These are phyloP conservation scores for Hypselothyrea guttata DNA, from an alignment of 2,888 invertebrate genomes.

Conservation along the genomic window DNA sequence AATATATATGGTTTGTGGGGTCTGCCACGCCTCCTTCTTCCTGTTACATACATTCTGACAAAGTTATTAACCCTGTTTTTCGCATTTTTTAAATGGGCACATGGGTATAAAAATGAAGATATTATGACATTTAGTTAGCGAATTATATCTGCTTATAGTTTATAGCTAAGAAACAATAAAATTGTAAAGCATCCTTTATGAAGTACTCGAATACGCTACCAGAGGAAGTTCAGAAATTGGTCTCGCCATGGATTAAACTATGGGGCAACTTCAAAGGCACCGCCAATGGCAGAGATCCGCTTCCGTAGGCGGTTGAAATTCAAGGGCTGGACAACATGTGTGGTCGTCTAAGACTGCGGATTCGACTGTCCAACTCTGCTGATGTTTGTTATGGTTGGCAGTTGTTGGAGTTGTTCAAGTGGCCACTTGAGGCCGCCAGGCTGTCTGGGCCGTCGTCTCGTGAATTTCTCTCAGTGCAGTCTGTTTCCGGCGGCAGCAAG, in stretches of 20 bases:
- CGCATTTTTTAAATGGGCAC: no score
- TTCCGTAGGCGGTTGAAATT: constrained; percentile 38
- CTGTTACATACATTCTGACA: no score
- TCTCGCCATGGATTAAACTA: constrained; percentile 1
- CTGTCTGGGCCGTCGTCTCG: constrained; percentile 55
- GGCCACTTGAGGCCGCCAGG: constrained; percentile 72
- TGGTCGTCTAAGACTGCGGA: constrained; percentile 34
- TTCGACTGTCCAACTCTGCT: background rate
- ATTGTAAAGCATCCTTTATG: no score
- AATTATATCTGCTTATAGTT: no score
- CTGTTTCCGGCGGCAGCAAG: constrained; percentile 55
- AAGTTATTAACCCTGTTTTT: no score
- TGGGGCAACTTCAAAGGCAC: constrained; percentile 16
- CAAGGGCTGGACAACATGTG: constrained; percentile 35
- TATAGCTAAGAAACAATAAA: no score
- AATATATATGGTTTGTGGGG: no score
- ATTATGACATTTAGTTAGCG: no score
- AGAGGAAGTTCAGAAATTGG: constrained; percentile 6
- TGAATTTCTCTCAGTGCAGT: constrained; percentile 17
- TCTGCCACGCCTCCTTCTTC: no score
- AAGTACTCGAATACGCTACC: no score
- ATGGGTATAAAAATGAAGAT: no score
- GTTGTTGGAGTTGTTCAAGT: constrained; percentile 46
- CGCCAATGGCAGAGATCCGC: constrained; percentile 25
- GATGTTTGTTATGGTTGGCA: constrained; percentile 39